Base-by-base conservation (phyloP, 2,797 vertebrate genomes). In the Pogonophryne albipinna region DNA sequence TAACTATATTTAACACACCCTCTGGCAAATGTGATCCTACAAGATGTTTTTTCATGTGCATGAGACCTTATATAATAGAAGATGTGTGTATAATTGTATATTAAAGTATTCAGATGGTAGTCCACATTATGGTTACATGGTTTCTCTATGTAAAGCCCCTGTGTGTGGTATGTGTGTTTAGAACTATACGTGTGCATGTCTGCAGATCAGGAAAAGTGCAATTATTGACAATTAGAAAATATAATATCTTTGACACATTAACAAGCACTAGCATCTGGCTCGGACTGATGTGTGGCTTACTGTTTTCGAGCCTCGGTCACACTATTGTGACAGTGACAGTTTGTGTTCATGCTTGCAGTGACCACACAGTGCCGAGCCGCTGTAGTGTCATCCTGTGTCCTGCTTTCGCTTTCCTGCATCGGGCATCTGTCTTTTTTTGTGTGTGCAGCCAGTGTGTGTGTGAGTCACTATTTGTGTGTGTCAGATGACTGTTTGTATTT, bases 311-410 rank as follows among this genome's bases (percentile, higher is more conserved):
- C 65, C 47, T 70, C 56, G 38, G 78, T 88, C 85, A 80, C 71
- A 88, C 87, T 85, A 80, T 90, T 89, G 78, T 88, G 87, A 89
- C 90, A 84, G 80, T 49, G 69, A 73, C 73, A 53, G 85, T 79
- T 74, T 71, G 80, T 76, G 76, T 76, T 87, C 60, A 50, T 71
- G 79, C 63, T 75, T 58, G 64, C 62, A 17, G 69, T 83, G 85
- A 80, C 74, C 80, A 77, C 23, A n/a, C 51, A 62, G 65, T 85
- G 47, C 55, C 49, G 76, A 74, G 60, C 6, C 53, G 42, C 47
- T 5, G 72, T 51, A 58, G 49, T 53, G 59, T 75, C 34, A 2
- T 38, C 34, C 34, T 9, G 34, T 38, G 6, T 38, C 34, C 8
- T 38, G 34, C 34, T 38, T 38, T 38, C 8, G 34, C 34, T 38